These are phyloP conservation scores for Sinohyriopsis cumingii DNA, from an alignment of 2,888 invertebrate genomes.

Conservation along the genomic window DNA sequence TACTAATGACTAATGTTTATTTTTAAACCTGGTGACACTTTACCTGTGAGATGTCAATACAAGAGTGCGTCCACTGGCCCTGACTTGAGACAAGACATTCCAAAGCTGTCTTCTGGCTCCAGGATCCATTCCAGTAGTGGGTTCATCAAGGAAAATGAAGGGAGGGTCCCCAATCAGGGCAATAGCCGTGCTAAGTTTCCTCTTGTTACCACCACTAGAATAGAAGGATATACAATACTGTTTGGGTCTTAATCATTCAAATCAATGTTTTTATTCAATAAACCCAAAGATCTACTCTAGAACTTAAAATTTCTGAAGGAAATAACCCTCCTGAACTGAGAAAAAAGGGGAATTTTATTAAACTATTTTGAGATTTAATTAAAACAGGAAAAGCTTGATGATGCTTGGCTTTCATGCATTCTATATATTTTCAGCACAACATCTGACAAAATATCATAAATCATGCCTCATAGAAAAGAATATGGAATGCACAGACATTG, in stretches of 20 bases:
- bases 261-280: not conserved
- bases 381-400: not conserved
- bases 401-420: too few relatives aligned
- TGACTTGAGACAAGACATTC: constrained; percentile 72
- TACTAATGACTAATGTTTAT: too few relatives aligned
- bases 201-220: constrained; percentile 66
- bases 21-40: too few relatives aligned
- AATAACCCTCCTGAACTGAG: too few relatives aligned
- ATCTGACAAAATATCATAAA: too few relatives aligned
- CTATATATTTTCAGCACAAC: too few relatives aligned
- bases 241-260: not conserved
- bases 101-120: constrained; percentile 87
- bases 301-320: not conserved
- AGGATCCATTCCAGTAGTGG: constrained; percentile 82
- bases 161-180: constrained; percentile 67
- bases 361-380: not conserved
- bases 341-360: not conserved
- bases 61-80: constrained; percentile 82
- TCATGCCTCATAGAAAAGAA: too few relatives aligned
- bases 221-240: not conserved
- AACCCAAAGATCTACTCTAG: not conserved
- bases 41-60: constrained; percentile 81
- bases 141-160: constrained; percentile 66
- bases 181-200: constrained; percentile 67
- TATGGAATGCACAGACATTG: too few relatives aligned